Evolutionary conservation across 2,888 invertebrate genomes (phyloP), one percentile per base, ranked within the genome.

Genomic region (Phaedon cochleariae): DNA sequence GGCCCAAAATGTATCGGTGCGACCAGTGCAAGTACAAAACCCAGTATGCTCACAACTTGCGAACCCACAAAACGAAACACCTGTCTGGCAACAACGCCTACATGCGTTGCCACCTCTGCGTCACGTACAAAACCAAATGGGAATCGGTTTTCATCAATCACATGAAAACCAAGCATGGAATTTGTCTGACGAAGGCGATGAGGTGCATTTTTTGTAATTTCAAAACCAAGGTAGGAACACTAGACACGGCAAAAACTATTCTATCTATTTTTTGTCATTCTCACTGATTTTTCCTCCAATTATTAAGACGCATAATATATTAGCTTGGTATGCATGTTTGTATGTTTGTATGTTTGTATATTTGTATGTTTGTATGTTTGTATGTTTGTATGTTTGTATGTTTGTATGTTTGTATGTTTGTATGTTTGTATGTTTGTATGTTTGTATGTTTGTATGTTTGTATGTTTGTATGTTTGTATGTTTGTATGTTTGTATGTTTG

Each of bases 61-160:
- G 64, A 4, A 70, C 70, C 9, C 72, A 70, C 48, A 63, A 68
- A 53, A 61, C 63, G 1, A 70, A 70, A 62, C 72, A 72, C 51
- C 41, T 65, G 46, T 64, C 67, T n/a, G 71, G 69, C 3, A 67
- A 69, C 9, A 54, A 65, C 12, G 66, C 59, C 1, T 70, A 64
- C 48, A 59, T 68, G 34, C 55, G 22, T 20, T 72, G 72, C 34
- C 64, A 72, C 41, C 26, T 53, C 10, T 72, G 72, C 52, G 62
- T 61, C 0, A 53, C 45, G 45, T 72, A 60, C 46, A 70, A 68
- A 59, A 67, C 72, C n/a, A 72, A 72, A 67, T 72, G 72, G 72
- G 62, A 67, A 15, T 45, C 55, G 45, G 68, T 68, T 2, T 68
- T 66, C 45, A 46, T 66, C 6, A 72, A 68, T 18, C 69, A 71